Conservation (phyloP, 1,140 invertebrate genomes). For the Spodoptera frugiperda region DNA sequence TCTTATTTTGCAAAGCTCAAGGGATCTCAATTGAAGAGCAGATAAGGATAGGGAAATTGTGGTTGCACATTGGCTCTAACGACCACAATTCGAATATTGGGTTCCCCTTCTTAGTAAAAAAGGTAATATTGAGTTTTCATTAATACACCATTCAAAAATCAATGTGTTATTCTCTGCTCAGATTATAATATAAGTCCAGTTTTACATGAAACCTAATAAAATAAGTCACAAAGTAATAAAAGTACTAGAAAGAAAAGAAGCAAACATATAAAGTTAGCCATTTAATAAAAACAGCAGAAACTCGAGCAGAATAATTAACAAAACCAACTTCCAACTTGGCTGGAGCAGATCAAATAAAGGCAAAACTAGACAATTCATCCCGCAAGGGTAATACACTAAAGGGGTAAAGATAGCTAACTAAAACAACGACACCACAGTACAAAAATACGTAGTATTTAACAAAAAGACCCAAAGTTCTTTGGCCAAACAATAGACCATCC, state of each 20-base stretch:
- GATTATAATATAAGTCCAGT: no score
- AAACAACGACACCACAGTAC: constrained; percentile 24
- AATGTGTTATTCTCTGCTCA: no score
- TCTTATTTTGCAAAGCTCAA: not conserved
- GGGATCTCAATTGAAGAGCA: not conserved
- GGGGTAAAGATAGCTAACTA: constrained; percentile 15
- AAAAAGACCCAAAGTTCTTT: constrained; percentile 42
- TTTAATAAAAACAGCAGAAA: not conserved
- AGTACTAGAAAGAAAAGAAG: no score
- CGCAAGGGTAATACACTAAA: constrained; percentile 33
- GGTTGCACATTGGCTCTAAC: no score
- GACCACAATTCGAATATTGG: no score
- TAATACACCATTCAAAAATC: no score
- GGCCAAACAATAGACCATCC: constrained; percentile 64
- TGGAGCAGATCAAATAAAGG: constrained; percentile 11
- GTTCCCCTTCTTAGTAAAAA: no score
- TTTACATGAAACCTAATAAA: no score
- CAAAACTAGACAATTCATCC: constrained; percentile 18
- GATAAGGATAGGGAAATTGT: not conserved
- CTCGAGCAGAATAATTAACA: constrained; percentile 16
- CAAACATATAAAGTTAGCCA: no score
- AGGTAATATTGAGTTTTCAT: no score
- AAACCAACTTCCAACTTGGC: constrained; percentile 17
- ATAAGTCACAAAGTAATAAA: no score
- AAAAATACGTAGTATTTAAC: constrained; percentile 38